Conservation (phyloP, 2,888 invertebrate genomes). For the Pegoplata infirma region DNA sequence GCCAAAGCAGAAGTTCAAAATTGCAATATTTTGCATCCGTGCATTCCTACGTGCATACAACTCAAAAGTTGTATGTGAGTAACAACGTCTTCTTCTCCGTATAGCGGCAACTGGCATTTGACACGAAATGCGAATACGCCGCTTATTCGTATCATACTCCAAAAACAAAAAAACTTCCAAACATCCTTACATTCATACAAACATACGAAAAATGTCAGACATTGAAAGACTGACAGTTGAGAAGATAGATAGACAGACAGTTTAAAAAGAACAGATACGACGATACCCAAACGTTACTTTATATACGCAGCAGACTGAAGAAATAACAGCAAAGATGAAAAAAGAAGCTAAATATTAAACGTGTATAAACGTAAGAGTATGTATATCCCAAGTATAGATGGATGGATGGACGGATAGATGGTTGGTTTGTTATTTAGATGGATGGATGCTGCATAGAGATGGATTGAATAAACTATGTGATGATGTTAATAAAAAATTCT, state of each 20-base stretch:
- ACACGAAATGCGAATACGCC: constrained; percentile 61
- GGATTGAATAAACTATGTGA: too few species aligned
- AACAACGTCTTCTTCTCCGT: constrained; percentile 21
- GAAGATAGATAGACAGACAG: constrained; percentile 58
- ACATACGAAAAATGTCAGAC: constrained; percentile 52
- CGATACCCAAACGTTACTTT: constrained; percentile 23
- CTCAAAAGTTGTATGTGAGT: constrained; percentile 23
- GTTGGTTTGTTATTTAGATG: constrained; percentile 35
- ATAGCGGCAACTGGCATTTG: constrained; percentile 63
- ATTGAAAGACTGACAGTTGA: constrained; percentile 60
- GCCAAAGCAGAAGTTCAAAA: constrained; percentile 25
- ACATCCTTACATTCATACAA: constrained; percentile 32
- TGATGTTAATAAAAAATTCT: too few species aligned
- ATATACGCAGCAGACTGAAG: constrained; percentile 47
- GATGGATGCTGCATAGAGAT: constrained; percentile 42
- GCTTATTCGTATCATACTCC: constrained; percentile 55
- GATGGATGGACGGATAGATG: constrained; percentile 3
- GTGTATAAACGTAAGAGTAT: constrained; percentile 29
- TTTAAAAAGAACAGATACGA: constrained; percentile 41
- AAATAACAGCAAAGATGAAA: too few species aligned
- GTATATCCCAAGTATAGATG: constrained; percentile 28
- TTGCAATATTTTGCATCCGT: constrained; percentile 59
- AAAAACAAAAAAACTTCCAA: constrained; percentile 34
- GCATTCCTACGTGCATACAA: constrained; percentile 56
- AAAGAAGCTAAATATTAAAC: constrained; percentile 6